Evolutionary conservation across 2,113 vertebrate species (phyloP), one percentile per base, ranked within the genome.

Genomic region (Oriolus oriolus): DNA sequence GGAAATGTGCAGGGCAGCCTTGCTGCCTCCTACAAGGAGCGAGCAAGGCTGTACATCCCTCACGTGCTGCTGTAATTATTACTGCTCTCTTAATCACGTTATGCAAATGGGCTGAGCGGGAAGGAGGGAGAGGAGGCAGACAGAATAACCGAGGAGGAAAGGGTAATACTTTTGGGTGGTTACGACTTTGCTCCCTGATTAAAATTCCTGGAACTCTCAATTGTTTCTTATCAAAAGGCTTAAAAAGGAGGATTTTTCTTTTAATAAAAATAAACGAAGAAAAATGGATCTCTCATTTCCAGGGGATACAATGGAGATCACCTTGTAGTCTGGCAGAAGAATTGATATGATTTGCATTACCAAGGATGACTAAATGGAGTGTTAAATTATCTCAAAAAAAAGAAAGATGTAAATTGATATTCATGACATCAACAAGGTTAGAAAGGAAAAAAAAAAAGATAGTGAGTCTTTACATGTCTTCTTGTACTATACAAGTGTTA

Each of bases 351-450:
- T 95, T 96, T 96, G 74, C 93, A 93, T 97, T 93, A 91, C 87
- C 86, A 94, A 98, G 87, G 96, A 95, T 96, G 70, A 96, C 89
- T 97, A 97, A 97, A 94, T 97, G 87, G 89, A 86, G 83, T 97
- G 78, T 96, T 96, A 98, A 96, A 96, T 97, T 95, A 87, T 96
- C 95, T 95, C 69, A 54, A 94, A 90, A 71, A 95, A 87, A 87
- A 84, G 66, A 39, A 90, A 85, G 94, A 54, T 63, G 37, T 94
- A 57, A 93, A 94, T 87, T 82, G 73, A 86, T 88, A 75, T 94
- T 88, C 91, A 84, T 80, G 76, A 86, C 90, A 95, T 84, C 74
- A 94, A 92, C 84, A 86, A 97, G 90, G 87, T 95, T 96, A 93
- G 85, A 65, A 59, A 20, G 13, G 9, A 16, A 65, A 70, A 77